These are phyloP conservation scores for Euzophera pinguis DNA, from an alignment of 2,888 invertebrate species.

Conservation along the genomic window DNA sequence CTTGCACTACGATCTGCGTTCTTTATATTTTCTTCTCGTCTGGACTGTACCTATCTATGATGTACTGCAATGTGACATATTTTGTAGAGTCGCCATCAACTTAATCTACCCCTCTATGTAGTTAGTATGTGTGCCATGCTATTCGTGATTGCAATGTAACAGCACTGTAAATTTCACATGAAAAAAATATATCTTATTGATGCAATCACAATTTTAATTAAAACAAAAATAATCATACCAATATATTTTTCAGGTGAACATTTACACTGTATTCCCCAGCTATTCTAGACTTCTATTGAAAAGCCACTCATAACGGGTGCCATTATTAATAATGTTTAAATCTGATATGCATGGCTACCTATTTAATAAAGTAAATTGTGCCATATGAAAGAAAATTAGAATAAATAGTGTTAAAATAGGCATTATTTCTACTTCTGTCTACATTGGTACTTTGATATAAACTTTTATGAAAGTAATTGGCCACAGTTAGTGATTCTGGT, in stretches of 20 bases:
- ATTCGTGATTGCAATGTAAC: constrained; percentile 26
- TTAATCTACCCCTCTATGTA: constrained; percentile 51
- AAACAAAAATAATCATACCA: background rate
- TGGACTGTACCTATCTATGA: constrained; percentile 49
- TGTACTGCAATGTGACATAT: constrained; percentile 58
- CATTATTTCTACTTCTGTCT: too few species aligned
- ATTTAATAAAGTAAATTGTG: constrained; percentile 20
- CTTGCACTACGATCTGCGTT: constrained; percentile 55
- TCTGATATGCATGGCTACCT: constrained; percentile 35
- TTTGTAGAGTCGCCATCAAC: constrained; percentile 61
- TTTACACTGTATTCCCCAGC: constrained; percentile 10
- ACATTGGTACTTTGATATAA: background rate
- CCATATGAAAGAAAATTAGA: constrained; percentile 15
- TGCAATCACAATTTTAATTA: background rate
- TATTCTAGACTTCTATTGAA: constrained; percentile 1
- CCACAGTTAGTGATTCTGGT: background rate
- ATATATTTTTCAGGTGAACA: constrained; percentile 7
- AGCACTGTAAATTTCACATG: constrained; percentile 24
- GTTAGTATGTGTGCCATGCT: constrained; percentile 54
- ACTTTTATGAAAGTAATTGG: background rate
- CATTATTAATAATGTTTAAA: constrained; percentile 8
- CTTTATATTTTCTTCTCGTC: constrained; percentile 49
- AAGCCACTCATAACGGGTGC: constrained; percentile 9
- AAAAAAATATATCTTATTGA: background rate
- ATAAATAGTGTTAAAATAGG: constrained; percentile 6